Conservation (phyloP, 2,113 vertebrate genomes). For the Dicerorhinus sumatrensis region DNA sequence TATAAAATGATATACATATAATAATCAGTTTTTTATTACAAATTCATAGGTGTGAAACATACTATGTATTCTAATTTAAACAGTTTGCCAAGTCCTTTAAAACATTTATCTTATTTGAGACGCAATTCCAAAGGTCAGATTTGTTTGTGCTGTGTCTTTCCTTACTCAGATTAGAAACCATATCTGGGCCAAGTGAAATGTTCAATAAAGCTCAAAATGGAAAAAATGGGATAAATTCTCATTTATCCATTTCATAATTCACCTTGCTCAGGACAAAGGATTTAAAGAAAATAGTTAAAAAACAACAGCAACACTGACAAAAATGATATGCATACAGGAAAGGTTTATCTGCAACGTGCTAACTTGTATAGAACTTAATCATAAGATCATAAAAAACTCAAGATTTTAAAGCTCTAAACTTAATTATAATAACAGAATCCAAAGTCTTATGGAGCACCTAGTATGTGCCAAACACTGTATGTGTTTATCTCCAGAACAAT, state of each 20-base stretch:
- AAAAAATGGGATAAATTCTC: not conserved
- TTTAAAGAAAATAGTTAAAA: conserved; percentile 2
- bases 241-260: conserved; percentile 22
- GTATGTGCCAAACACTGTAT: not conserved
- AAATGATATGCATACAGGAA: not conserved
- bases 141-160: not conserved
- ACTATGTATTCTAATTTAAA: conserved; percentile 37
- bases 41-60: not conserved
- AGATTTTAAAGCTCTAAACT: not conserved
- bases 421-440: not conserved
- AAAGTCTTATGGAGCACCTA: not conserved
- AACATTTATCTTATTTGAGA: not conserved
- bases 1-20: conserved; percentile 18
- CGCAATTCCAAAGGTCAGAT: not conserved
- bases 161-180: not conserved
- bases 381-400: not conserved
- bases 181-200: not conserved
- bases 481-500: not conserved
- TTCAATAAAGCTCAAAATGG: conserved; percentile 5
- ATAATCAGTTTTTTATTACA: not conserved
- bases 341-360: not conserved
- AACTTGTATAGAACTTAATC: not conserved
- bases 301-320: not conserved
- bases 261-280: not conserved
- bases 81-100: not conserved